Base-by-base conservation (phyloP, 2,113 vertebrate species). In the Oncorhynchus clarkii region DNA sequence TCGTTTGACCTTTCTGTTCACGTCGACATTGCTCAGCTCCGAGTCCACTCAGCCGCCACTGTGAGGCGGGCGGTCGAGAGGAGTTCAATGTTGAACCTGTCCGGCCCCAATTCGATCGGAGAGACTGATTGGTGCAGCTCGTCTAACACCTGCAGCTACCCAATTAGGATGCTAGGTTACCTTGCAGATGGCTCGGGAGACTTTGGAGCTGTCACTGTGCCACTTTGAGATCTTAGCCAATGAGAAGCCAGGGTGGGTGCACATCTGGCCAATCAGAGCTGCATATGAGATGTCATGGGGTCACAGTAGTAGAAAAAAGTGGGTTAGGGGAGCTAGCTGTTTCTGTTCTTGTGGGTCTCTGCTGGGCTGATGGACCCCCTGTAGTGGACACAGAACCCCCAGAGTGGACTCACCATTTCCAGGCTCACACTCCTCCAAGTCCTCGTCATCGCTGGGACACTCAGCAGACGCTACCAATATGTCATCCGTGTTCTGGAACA, bases 351-450 rank as follows among this genome's bases (percentile, higher is more conserved):
- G 26, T 24, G 27, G 39, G 34, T 54, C 70, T 60, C 64, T 39
- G 49, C 48, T 74, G 76, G 70, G 78, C 11, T 79, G 59, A 34
- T 60, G 54, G 51, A 77, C 24, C 77, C 39, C 39, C 64, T 86
- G 68, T 20, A 83, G 66, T 39, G 74, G 76, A 66, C 67, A 82
- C 82, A 84, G 67, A 91, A 88, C 88, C 74, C 82, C 78, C 85
- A 71, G 88, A 88, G 87, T 78, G 86, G 85, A 95, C 96, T 96
- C 95, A 98, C 96, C 96, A 88, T 96, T 96, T 93, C 95, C 96
- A 70, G 96, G 96, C 78, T 98, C 96, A 73, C 96, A 98, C 90
- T 98, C 96, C 90, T 98, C 96, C 85, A 98, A 90, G 92, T 98
- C 96, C 86, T 98, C 96, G 2, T 98, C 96, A 73, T 98, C 96